phyloP scores from a whole-genome alignment of 1,140 invertebrate species.

The Ephestia elutella region DNA sequence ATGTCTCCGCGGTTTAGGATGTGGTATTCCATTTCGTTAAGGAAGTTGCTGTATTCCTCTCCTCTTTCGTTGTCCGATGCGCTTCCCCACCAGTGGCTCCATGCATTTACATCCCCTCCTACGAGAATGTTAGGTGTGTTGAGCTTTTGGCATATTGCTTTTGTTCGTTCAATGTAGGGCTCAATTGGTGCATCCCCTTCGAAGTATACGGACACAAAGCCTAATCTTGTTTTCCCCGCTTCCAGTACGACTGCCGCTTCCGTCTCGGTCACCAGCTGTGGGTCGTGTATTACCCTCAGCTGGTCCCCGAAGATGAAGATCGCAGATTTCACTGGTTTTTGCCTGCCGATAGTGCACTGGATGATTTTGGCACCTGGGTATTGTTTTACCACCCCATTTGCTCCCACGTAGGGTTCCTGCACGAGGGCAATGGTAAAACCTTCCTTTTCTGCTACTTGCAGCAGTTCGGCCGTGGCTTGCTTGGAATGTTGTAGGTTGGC shows the following conservation, averaged over 20 bases:
- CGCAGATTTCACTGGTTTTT: slow-evolving; percentile 27
- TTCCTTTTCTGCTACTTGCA: slow-evolving; percentile 6
- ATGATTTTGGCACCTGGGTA: slow-evolving; percentile 23
- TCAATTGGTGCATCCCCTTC: no score
- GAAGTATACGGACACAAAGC: no score
- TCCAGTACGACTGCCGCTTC: no score
- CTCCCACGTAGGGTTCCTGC: no score
- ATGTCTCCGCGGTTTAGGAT: slow-evolving; percentile 13
- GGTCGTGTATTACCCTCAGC: slow-evolving; percentile 27
- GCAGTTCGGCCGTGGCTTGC: slow-evolving; percentile 22
- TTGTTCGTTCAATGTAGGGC: no score
- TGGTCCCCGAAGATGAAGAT: slow-evolving; percentile 19
- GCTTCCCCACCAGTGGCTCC: slow-evolving; percentile 23
- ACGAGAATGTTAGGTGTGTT: no score
- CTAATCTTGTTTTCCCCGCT: no score
- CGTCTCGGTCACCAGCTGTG: no score
- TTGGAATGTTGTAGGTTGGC: slow-evolving; percentile 25
- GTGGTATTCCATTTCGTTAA: slow-evolving; percentile 10
- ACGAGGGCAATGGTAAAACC: no score
- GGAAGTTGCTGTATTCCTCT: neutral
- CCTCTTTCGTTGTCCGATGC: slow-evolving; percentile 10
- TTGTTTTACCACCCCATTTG: slow-evolving; percentile 7
- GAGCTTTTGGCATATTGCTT: no score
- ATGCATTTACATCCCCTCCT: no score
- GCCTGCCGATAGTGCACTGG: slow-evolving; percentile 21